Evolutionary conservation across 2,113 vertebrate species (phyloP).

Genomic region (Rhinoderma darwinii): DNA sequence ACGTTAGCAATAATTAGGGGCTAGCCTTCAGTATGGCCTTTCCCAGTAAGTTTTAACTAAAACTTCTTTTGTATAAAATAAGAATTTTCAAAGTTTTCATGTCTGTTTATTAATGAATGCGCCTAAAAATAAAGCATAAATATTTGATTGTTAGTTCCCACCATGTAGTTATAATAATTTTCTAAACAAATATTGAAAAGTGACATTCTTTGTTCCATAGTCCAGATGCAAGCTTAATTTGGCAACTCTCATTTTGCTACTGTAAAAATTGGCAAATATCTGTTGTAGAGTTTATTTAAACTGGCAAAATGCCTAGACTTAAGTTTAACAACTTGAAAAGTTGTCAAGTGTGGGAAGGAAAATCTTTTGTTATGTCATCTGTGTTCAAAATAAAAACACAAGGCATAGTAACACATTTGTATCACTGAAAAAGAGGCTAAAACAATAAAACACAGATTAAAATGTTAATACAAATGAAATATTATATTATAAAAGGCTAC

Average conservation of each 20-base stretch:
- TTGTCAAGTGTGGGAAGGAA: slow-evolving; percentile 20
- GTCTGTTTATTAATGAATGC: not conserved
- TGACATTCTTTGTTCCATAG: not conserved
- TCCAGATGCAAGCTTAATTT: slow-evolving; percentile 37
- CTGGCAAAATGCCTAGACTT: slow-evolving; percentile 48
- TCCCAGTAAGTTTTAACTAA: too few species aligned
- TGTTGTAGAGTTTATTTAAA: slow-evolving; percentile 47
- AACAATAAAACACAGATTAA: not conserved
- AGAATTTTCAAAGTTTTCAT: not conserved
- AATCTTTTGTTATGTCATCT: slow-evolving; percentile 39
- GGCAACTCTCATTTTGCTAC: slow-evolving; percentile 37
- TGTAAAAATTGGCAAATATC: slow-evolving; percentile 29
- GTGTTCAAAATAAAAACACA: not conserved
- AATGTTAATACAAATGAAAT: not conserved
- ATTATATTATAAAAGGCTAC: not conserved
- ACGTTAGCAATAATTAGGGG: too few species aligned
- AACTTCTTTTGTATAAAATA: not conserved
- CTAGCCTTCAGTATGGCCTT: too few species aligned
- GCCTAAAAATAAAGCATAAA: not conserved
- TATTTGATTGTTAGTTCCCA: slow-evolving; percentile 9
- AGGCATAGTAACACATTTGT: not conserved
- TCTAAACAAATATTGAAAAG: slow-evolving; percentile 5
- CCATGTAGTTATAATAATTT: not conserved
- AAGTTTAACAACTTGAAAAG: slow-evolving; percentile 48
- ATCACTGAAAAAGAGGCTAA: not conserved